These are phyloP conservation scores for Papilio polytes DNA, from an alignment of 1,140 invertebrate species.

Conservation along the genomic window DNA sequence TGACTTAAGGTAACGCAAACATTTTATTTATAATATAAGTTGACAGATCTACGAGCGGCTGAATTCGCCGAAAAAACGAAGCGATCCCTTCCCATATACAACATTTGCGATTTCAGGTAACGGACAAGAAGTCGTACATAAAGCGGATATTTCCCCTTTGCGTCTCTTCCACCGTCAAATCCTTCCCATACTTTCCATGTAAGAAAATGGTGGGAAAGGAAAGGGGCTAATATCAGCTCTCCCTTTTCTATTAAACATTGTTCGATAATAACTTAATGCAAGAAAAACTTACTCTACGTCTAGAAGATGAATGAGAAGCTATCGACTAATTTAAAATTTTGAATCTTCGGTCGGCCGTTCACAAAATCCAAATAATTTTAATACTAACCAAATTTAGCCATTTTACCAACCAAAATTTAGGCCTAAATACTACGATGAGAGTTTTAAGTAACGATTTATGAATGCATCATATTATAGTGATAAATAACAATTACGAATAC, in stretches of 20 bases:
- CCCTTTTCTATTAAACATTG: too few relatives aligned
- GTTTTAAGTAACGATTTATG: slow-evolving; percentile 80
- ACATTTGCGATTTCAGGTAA: too few relatives aligned
- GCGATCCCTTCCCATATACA: background rate
- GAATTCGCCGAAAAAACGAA: too few relatives aligned
- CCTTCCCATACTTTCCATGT: too few relatives aligned
- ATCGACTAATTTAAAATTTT: slow-evolving; percentile 78
- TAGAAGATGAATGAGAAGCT: slow-evolving; percentile 60
- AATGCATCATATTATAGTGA: slow-evolving; percentile 74
- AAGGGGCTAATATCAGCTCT: too few relatives aligned
- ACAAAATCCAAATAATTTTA: slow-evolving; percentile 68
- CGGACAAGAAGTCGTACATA: too few relatives aligned
- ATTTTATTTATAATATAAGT: background rate
- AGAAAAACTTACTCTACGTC: slow-evolving; percentile 44
- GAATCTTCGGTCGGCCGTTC: slow-evolving; percentile 67
- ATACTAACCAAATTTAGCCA: slow-evolving; percentile 83
- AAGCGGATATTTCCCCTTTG: too few relatives aligned
- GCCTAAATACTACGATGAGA: slow-evolving; percentile 80
- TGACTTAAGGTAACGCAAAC: slow-evolving; percentile 73
- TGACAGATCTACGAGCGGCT: too few relatives aligned
- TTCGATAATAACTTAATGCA: background rate
- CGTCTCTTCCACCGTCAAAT: too few relatives aligned
- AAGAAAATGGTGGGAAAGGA: too few relatives aligned
- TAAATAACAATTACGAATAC: slow-evolving; percentile 78
- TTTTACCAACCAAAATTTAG: slow-evolving; percentile 83